Evolutionary conservation across 1,140 invertebrate genomes (phyloP).

Genomic region (Hydropsyche tenuis): DNA sequence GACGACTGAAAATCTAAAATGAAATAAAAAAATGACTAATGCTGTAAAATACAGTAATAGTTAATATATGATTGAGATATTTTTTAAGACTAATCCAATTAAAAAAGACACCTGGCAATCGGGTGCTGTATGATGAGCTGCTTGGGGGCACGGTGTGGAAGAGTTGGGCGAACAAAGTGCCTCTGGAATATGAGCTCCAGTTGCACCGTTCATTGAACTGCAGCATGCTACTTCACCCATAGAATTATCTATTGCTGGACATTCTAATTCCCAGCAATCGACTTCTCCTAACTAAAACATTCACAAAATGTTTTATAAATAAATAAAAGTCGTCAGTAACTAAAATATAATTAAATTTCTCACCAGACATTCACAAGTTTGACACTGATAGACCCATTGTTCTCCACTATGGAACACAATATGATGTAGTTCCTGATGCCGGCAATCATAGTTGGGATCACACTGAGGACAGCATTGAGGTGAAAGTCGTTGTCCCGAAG

Average conservation of each 20-base stretch:
- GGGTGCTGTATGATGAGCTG: conserved; percentile 48
- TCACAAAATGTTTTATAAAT: not conserved
- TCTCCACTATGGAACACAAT: conserved; percentile 80
- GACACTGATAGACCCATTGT: conserved; percentile 87
- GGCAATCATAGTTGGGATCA: conserved; percentile 72
- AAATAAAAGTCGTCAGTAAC: not conserved
- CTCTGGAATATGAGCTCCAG: conserved; percentile 62
- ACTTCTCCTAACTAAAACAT: conserved; percentile 80
- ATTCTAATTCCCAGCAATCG: conserved; percentile 87
- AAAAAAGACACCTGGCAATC: conserved; percentile 46
- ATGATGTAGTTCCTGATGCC: conserved; percentile 78
- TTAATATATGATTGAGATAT: too few species aligned
- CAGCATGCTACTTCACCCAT: conserved; percentile 75
- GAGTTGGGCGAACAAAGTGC: conserved; percentile 62
- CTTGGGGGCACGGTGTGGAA: conserved; percentile 48
- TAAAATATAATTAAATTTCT: conserved; percentile 50
- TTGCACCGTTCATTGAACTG: conserved; percentile 62
- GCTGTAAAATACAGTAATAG: not conserved
- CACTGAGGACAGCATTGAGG: conserved; percentile 79
- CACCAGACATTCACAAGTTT: conserved; percentile 88
- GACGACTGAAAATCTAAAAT: conserved; percentile 9
- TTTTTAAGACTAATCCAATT: too few species aligned
- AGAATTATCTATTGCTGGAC: conserved; percentile 76
- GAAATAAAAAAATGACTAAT: not conserved
- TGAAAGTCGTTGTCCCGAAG: conserved; percentile 5